A percentile compares a stretch with the other conserved stretches of the same genome.
Conservation (phyloP, 2,113 vertebrate genomes). For the Mustela nigripes region DNA sequence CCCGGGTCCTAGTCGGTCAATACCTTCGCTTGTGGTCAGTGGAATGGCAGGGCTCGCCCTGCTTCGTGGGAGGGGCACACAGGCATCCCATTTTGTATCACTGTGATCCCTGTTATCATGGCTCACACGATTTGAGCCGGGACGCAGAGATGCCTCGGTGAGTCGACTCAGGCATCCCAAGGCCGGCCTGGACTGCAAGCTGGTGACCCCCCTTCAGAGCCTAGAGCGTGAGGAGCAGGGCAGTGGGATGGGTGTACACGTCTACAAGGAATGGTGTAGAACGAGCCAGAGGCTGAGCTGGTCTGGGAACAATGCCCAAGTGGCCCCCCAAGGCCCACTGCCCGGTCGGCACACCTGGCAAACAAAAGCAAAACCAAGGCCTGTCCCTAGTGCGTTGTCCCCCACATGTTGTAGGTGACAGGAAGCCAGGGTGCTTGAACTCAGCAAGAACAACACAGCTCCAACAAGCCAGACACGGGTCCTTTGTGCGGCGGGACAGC, state of each 20-base stretch:
- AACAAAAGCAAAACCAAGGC: constrained; percentile 87
- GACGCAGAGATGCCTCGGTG: fast-evolving
- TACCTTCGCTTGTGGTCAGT: not conserved
- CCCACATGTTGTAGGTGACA: constrained; percentile 90
- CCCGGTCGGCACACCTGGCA: constrained; percentile 91
- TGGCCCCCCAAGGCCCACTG: constrained; percentile 90
- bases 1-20: fast-evolving
- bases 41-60: fast-evolving
- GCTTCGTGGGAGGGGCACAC: fast-evolving
- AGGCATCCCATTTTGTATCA: fast-evolving
- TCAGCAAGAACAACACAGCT: constrained; percentile 89
- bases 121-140: not conserved
- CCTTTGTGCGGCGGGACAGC: constrained; percentile 83
- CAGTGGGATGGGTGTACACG: constrained; percentile 87
- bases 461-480: constrained; percentile 88
- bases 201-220: not conserved
- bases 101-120: fast-evolving
- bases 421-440: constrained; percentile 83
- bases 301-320: constrained; percentile 92
- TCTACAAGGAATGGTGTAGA: constrained; percentile 93
- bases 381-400: constrained; percentile 91
- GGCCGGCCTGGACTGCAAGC: too few species aligned
- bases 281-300: constrained; percentile 82
- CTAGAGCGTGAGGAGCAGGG: constrained; percentile 47
- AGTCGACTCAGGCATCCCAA: fast-evolving